phyloP scores from a whole-genome alignment of 1,140 invertebrate species.

The Mercenaria mercenaria region DNA sequence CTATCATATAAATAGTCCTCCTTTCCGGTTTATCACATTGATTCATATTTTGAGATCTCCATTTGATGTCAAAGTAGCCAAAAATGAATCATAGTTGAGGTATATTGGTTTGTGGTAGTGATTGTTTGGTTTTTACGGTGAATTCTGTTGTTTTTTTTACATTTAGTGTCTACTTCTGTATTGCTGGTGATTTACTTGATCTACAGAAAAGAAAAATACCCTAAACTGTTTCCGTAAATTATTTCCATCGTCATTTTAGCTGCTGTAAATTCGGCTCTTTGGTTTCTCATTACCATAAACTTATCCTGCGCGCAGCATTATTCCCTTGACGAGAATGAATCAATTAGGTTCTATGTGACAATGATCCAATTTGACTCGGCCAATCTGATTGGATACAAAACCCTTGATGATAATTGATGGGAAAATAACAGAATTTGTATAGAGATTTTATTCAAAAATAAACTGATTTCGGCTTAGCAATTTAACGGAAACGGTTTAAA shows the following conservation, averaged over 20 bases:
- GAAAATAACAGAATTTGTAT: conserved; percentile 37
- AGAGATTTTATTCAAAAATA: conserved; percentile 46
- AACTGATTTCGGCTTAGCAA: conserved; percentile 12
- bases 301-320: background rate
- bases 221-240: too few relatives aligned
- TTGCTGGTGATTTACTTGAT: too few relatives aligned
- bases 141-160: too few relatives aligned
- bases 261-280: background rate
- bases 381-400: conserved; percentile 13
- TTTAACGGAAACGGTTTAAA: background rate
- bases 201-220: too few relatives aligned
- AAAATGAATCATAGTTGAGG: too few relatives aligned
- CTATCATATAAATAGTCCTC: too few relatives aligned
- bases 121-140: too few relatives aligned
- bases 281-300: background rate
- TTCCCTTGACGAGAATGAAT: conserved; percentile 31
- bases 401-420: conserved; percentile 28
- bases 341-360: conserved; percentile 44
- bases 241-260: background rate
- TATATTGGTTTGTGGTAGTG: too few relatives aligned
- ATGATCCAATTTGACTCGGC: conserved; percentile 48
- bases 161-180: too few relatives aligned
- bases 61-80: too few relatives aligned
- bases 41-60: too few relatives aligned
- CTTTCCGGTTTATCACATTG: too few relatives aligned